Evolutionary conservation across 2,888 invertebrate species (phyloP).

Genomic region (Drosophila quasianomalipes): DNA sequence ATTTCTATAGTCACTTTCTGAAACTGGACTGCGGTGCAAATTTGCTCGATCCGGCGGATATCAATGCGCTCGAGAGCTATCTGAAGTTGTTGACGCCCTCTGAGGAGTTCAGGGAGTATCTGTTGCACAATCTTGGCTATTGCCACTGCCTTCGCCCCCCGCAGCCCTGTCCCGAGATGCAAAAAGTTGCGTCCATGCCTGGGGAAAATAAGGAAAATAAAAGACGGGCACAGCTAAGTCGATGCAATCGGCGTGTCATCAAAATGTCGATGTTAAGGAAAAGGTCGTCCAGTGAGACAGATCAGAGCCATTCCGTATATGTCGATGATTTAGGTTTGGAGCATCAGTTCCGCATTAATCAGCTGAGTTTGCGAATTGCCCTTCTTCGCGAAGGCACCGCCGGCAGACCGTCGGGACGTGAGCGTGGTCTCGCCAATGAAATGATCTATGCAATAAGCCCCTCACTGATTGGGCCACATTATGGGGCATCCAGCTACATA

Average conservation of each 20-base stretch:
- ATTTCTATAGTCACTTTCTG: slow-evolving; percentile 62
- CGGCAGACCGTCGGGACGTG: fast-evolving
- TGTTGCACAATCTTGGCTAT: slow-evolving; percentile 68
- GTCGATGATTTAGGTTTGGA: not conserved
- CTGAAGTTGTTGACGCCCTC: slow-evolving; percentile 52
- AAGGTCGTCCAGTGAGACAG: not conserved
- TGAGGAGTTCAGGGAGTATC: slow-evolving; percentile 79
- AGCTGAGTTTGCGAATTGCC: slow-evolving; percentile 23
- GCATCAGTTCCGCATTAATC: slow-evolving; percentile 37
- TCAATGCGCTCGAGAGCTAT: slow-evolving; percentile 61
- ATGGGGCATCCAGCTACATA: not conserved
- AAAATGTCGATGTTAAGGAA: slow-evolving; percentile 17
- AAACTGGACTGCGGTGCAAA: slow-evolving; percentile 60
- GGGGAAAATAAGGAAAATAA: not conserved
- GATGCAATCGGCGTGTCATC: slow-evolving; percentile 41
- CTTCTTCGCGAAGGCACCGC: not conserved
- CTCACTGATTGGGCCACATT: slow-evolving; percentile 12
- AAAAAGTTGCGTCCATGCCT: fast-evolving
- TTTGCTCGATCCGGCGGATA: slow-evolving; percentile 72
- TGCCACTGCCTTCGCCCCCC: slow-evolving; percentile 69
- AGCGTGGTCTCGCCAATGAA: slow-evolving; percentile 30
- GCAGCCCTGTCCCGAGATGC: slow-evolving; percentile 10
- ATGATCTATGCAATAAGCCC: slow-evolving; percentile 50
- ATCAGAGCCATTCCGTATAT: not conserved
- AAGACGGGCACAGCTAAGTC: slow-evolving; percentile 34